A percentile compares a stretch with the other conserved stretches of the same genome.
These are phyloP conservation scores for Carassius carassius DNA, from an alignment of 2,113 vertebrate genomes.

Conservation along the genomic window DNA sequence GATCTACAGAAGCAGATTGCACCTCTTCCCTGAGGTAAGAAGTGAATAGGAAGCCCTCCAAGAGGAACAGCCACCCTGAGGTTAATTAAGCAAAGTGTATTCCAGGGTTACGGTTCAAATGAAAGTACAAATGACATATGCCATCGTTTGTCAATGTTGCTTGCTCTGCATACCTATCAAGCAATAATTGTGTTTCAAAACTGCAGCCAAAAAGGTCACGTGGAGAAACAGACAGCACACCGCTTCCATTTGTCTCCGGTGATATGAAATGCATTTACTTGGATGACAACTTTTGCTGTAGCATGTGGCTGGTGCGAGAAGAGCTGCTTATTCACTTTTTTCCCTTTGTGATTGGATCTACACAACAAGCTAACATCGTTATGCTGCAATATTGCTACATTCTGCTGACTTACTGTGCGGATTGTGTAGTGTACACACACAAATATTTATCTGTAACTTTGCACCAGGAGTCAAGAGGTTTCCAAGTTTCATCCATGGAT, in stretches of 20 bases:
- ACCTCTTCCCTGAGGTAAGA: conserved; percentile 35
- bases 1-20: conserved; percentile 43
- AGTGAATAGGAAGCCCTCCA: conserved; percentile 42
- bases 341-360: conserved; percentile 42
- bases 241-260: conserved; percentile 50
- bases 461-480: conserved; percentile 48
- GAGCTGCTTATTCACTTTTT: conserved; percentile 51
- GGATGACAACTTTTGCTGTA: conserved; percentile 55
- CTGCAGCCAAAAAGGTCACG: conserved; percentile 63
- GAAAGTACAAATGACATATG: conserved; percentile 69
- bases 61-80: conserved; percentile 52
- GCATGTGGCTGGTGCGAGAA: conserved; percentile 36
- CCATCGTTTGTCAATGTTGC: conserved; percentile 69
- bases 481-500: conserved; percentile 55
- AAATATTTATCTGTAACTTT: conserved; percentile 38
- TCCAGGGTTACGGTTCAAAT: conserved; percentile 66
- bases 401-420: conserved; percentile 36
- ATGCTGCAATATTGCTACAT: conserved; percentile 30
- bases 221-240: conserved; percentile 50
- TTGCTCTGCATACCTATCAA: conserved; percentile 52
- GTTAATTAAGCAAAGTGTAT: conserved; percentile 74
- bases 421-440: conserved; percentile 34
- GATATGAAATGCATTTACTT: conserved; percentile 51
- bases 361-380: conserved; percentile 29
- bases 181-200: conserved; percentile 57